phyloP scores from a whole-genome alignment of 2,888 invertebrate species.

The Eutolmus rufibarbis region DNA sequence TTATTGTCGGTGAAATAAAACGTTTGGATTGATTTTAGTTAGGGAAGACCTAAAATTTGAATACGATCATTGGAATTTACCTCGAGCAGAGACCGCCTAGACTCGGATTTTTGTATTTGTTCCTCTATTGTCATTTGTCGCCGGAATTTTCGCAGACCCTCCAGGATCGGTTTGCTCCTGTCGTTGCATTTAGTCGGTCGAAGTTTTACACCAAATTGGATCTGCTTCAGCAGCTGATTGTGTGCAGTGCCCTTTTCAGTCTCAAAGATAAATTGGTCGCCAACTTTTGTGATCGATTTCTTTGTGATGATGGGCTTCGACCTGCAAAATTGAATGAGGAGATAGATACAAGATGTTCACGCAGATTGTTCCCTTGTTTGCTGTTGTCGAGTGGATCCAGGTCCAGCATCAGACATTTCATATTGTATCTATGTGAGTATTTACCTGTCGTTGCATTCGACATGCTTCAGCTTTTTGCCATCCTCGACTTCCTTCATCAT shows the following conservation, averaged over 20 bases:
- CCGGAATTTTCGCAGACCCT: conserved; percentile 85
- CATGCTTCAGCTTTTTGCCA: conserved; percentile 79
- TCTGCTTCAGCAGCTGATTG: conserved; percentile 81
- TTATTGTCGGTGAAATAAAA: neutral
- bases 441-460: conserved; percentile 83
- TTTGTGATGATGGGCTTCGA: conserved; percentile 69
- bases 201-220: conserved; percentile 77
- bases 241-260: conserved; percentile 83
- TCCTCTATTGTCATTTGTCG: conserved; percentile 91
- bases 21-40: neutral
- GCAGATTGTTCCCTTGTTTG: neutral
- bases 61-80: conserved; percentile 51
- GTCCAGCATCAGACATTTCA: neutral
- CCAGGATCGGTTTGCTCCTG: conserved; percentile 83
- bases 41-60: neutral
- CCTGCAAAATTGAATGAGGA: conserved; percentile 55
- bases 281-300: conserved; percentile 72
- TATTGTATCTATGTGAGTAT: conserved; percentile 10
- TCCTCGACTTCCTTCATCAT: conserved; percentile 91
- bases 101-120: conserved; percentile 83
- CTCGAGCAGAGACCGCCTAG: conserved; percentile 66
- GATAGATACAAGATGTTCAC: neutral
- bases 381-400: neutral
- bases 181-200: conserved; percentile 83
- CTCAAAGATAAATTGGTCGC: conserved; percentile 84